A percentile compares a stretch with the other conserved stretches of the same genome.
phyloP scores from a whole-genome alignment of 2,797 vertebrate genomes.

The Peromyscus eremicus region DNA sequence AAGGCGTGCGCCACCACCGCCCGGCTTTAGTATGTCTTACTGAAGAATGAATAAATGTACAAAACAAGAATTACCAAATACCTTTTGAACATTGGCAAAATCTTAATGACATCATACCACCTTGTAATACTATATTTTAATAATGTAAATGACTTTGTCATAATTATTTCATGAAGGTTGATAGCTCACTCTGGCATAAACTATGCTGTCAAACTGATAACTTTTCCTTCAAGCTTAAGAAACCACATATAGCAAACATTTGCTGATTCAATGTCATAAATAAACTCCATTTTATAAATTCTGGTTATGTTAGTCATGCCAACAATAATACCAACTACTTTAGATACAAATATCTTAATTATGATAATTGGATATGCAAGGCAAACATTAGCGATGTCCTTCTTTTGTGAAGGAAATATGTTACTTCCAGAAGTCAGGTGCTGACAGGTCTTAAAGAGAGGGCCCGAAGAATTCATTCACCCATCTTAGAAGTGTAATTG shows the following conservation, averaged over 20 bases:
- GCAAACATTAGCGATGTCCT: not conserved
- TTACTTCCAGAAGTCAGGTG: not conserved
- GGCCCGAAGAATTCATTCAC: not conserved
- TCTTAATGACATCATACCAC: not conserved
- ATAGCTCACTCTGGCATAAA: not conserved
- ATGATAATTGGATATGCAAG: not conserved
- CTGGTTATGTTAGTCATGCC: not conserved
- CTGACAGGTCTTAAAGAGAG: not conserved
- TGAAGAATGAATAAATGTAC: not conserved
- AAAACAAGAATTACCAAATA: constrained; percentile 36
- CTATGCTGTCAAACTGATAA: not conserved
- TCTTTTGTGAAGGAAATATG: not conserved
- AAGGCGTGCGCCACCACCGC: too few species aligned
- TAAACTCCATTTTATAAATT: constrained; percentile 12
- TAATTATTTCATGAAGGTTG: constrained; percentile 27
- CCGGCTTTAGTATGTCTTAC: not conserved
- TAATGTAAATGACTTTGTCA: not conserved
- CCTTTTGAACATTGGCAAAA: constrained; percentile 1
- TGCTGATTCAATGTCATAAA: constrained; percentile 36
- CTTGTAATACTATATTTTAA: not conserved
- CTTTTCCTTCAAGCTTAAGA: not conserved
- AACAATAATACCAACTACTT: not conserved
- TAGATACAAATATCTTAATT: not conserved
- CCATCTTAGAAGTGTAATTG: not conserved
- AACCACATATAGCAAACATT: not conserved